Evolutionary conservation across 2,113 vertebrate species (phyloP).

Genomic region (Xenus cinereus): DNA sequence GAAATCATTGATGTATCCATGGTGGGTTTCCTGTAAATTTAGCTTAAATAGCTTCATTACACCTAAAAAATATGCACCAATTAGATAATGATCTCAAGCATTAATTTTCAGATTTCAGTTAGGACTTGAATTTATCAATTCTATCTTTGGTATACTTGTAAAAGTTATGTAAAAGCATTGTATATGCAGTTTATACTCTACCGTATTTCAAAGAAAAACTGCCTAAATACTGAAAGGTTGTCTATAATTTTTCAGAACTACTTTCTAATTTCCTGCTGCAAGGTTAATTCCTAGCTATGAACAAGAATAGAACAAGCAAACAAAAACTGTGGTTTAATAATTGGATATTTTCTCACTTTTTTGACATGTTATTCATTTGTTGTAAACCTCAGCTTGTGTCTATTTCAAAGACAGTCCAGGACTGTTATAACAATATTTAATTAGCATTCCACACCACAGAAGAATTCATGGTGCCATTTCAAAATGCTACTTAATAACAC

Average conservation of each 20-base stretch:
- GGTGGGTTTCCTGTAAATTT: not conserved
- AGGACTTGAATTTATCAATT: not conserved
- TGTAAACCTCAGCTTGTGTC: not conserved
- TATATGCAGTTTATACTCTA: not conserved
- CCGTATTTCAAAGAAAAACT: not conserved
- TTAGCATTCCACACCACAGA: not conserved
- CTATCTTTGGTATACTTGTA: not conserved
- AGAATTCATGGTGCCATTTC: not conserved
- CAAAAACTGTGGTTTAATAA: not conserved
- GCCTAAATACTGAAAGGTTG: not conserved
- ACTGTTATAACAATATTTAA: not conserved
- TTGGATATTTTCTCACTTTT: not conserved
- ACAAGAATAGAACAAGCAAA: not conserved
- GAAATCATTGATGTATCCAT: not conserved
- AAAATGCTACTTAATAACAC: not conserved
- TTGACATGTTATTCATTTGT: not conserved
- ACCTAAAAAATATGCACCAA: not conserved
- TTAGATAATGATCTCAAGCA: not conserved
- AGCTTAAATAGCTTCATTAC: not conserved
- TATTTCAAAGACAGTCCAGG: not conserved
- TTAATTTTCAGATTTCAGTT: constrained; percentile 13
- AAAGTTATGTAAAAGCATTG: not conserved
- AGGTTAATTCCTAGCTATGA: not conserved
- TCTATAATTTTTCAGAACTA: not conserved
- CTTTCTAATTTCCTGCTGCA: not conserved